Evolutionary conservation across 2,113 vertebrate genomes (phyloP).

Genomic region (Paratilapia polleni): DNA sequence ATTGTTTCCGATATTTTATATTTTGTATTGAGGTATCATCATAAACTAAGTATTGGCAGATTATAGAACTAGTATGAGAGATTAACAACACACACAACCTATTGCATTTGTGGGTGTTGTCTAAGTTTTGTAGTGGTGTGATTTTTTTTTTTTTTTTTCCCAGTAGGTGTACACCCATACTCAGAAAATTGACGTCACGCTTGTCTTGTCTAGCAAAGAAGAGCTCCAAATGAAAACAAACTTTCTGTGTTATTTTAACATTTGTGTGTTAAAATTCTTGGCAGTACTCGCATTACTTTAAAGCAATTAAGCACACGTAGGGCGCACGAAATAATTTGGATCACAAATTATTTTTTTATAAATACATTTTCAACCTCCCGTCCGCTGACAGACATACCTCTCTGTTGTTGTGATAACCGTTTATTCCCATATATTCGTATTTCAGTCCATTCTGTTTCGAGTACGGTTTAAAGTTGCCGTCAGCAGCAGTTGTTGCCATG

Average conservation of each 20-base stretch:
- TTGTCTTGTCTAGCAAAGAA: neutral
- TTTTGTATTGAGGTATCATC: neutral
- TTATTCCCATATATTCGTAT: conserved; percentile 35
- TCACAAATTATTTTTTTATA: neutral
- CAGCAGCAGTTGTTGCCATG: conserved; percentile 60
- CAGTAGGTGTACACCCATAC: neutral
- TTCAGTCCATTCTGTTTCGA: conserved; percentile 46
- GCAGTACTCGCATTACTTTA: neutral
- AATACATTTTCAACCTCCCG: neutral
- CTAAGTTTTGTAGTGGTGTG: neutral
- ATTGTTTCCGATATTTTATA: neutral
- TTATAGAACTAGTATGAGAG: neutral
- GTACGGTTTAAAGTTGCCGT: conserved; percentile 28
- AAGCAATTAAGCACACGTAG: neutral
- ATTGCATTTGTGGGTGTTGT: neutral
- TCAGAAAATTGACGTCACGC: conserved; percentile 21
- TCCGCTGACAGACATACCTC: conserved; percentile 55
- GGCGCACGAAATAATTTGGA: neutral
- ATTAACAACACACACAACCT: neutral
- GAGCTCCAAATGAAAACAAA: neutral
- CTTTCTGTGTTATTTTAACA: neutral
- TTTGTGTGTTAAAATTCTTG: neutral
- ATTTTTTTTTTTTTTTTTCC: neutral
- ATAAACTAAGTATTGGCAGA: neutral
- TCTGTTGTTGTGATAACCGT: conserved; percentile 29